Evolutionary conservation across 2,888 invertebrate genomes (phyloP).

Genomic region (Dorcus hopei): DNA sequence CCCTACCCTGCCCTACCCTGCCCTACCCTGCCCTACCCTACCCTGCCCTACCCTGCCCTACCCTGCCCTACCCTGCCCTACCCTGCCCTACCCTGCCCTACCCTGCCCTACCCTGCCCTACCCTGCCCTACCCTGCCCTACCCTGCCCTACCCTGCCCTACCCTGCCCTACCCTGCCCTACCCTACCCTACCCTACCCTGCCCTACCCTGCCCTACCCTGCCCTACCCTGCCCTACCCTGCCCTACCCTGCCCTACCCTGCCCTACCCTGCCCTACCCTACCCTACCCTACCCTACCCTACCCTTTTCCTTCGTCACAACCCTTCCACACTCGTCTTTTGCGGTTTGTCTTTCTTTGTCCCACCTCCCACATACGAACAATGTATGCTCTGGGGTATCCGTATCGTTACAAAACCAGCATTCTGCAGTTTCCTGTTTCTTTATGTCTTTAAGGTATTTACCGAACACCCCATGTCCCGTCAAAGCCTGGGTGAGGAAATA

Average conservation of each 20-base stretch:
- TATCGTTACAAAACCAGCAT: no score
- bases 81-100: slow-evolving; percentile 4
- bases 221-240: slow-evolving; percentile 8
- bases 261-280: not conserved
- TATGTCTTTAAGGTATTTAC: no score
- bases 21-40: not conserved
- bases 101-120: no score
- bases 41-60: no score
- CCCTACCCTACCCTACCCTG: slow-evolving; percentile 7
- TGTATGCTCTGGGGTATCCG: no score
- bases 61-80: slow-evolving; percentile 8
- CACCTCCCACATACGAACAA: no score
- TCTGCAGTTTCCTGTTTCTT: no score
- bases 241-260: slow-evolving; percentile 9
- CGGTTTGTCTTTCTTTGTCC: no score
- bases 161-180: not conserved
- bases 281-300: not conserved
- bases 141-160: not conserved
- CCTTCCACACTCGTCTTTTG: not conserved
- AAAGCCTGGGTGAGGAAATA: no score
- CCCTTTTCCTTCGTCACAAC: not conserved
- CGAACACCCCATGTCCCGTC: no score
- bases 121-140: not conserved
- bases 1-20: slow-evolving; percentile 1
- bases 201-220: slow-evolving; percentile 8